Evolutionary conservation across 1,140 invertebrate genomes (phyloP).

Genomic region (Apis laboriosa): DNA sequence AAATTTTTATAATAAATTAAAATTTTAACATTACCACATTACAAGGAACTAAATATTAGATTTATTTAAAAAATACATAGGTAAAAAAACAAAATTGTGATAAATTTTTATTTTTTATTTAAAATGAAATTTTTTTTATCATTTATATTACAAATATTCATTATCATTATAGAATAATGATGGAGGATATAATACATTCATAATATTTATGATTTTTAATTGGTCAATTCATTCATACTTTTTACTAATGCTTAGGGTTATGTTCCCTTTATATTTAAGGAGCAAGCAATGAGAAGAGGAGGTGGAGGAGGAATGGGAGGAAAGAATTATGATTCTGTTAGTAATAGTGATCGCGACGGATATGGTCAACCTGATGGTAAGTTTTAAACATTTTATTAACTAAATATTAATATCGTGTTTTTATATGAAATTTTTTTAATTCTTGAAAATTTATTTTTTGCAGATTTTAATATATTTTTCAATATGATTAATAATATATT

Average conservation of each 20-base stretch:
- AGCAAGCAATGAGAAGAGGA: constrained; percentile 77
- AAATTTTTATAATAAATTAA: background rate
- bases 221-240: background rate
- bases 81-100: background rate
- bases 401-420: background rate
- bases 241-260: constrained; percentile 12
- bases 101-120: background rate
- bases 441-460: background rate
- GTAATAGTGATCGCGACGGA: constrained; percentile 77
- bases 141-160: background rate
- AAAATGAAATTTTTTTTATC: background rate
- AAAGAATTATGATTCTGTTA: constrained; percentile 77
- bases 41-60: background rate
- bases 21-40: background rate
- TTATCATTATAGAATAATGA: background rate
- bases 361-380: constrained; percentile 78
- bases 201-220: background rate
- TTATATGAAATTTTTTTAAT: background rate
- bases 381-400: constrained; percentile 6
- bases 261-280: constrained; percentile 66
- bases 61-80: background rate
- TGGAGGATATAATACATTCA: background rate
- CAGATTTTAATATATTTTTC: background rate
- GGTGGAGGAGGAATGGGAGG: constrained; percentile 60
- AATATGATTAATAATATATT: background rate